Conservation (phyloP, 2,797 vertebrate genomes). For the Xenops minutus region DNA sequence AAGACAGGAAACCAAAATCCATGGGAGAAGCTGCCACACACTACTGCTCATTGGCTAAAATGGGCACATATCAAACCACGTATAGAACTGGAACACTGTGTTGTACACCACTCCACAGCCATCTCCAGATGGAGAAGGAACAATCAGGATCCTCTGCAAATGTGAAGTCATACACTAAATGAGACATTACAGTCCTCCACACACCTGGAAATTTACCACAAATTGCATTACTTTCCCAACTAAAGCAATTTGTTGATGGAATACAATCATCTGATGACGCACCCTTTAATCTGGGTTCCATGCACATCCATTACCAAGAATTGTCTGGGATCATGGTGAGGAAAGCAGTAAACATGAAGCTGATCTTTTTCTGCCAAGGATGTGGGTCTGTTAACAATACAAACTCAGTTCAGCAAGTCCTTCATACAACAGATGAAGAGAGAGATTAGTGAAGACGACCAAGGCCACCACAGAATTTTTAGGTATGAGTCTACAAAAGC, state of each 20-base stretch:
- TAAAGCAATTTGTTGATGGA: constrained; percentile 16
- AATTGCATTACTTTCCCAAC: constrained; percentile 3
- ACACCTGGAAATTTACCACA: constrained; percentile 11
- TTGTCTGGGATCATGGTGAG: fast-evolving
- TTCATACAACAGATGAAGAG: fast-evolving
- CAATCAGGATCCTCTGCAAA: background rate
- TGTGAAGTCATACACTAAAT: background rate
- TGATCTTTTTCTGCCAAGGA: background rate
- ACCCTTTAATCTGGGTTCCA: background rate
- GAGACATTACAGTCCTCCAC: background rate
- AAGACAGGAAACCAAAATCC: background rate
- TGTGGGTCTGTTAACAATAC: background rate
- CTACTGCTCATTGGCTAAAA: background rate
- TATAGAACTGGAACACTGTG: fast-evolving
- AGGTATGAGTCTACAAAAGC: background rate
- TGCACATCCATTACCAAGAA: background rate
- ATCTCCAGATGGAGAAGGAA: background rate
- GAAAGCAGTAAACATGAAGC: background rate
- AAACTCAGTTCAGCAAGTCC: background rate
- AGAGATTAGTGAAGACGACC: background rate
- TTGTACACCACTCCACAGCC: background rate
- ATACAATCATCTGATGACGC: background rate
- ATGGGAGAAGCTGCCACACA: background rate
- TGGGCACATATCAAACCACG: fast-evolving
- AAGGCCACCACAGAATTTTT: background rate